phyloP scores from a whole-genome alignment of 2,888 invertebrate genomes.

The Pyrrhosoma nymphula region DNA sequence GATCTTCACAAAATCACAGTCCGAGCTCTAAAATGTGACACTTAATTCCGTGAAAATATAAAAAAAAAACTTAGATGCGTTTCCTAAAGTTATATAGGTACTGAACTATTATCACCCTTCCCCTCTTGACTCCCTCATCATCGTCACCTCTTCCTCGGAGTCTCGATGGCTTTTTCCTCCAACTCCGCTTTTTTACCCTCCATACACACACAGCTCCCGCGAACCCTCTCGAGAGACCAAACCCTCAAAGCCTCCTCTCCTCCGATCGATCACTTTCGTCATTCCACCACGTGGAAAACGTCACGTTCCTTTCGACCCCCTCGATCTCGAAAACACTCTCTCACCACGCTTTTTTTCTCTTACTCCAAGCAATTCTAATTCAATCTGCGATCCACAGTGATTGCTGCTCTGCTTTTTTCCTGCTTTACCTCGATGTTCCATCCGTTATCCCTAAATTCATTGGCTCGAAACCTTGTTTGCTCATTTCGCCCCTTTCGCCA shows the following conservation, averaged over 20 bases:
- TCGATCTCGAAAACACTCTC: background rate
- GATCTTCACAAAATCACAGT: too few species aligned
- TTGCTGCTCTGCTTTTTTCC: background rate
- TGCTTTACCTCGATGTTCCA: too few species aligned
- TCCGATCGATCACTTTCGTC: slow-evolving; percentile 44
- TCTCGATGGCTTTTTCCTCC: background rate
- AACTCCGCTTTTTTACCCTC: too few species aligned
- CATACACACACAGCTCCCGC: background rate
- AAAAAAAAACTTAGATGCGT: too few species aligned
- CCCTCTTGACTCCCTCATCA: background rate
- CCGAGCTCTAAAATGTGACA: too few species aligned
- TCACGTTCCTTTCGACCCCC: slow-evolving; percentile 39
- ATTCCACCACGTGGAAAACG: slow-evolving; percentile 49
- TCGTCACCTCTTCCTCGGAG: background rate
- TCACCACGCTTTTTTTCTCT: background rate
- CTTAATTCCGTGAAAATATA: too few species aligned
- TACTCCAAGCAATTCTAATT: background rate
- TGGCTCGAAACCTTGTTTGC: too few species aligned
- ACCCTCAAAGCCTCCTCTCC: background rate
- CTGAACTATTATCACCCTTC: too few species aligned
- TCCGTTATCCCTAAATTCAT: too few species aligned
- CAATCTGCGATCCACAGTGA: background rate
- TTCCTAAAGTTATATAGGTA: too few species aligned
- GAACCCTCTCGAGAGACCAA: background rate
- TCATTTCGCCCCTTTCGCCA: too few species aligned